Evolutionary conservation across 1,140 invertebrate genomes (phyloP).

Genomic region (Bombus polaris): DNA sequence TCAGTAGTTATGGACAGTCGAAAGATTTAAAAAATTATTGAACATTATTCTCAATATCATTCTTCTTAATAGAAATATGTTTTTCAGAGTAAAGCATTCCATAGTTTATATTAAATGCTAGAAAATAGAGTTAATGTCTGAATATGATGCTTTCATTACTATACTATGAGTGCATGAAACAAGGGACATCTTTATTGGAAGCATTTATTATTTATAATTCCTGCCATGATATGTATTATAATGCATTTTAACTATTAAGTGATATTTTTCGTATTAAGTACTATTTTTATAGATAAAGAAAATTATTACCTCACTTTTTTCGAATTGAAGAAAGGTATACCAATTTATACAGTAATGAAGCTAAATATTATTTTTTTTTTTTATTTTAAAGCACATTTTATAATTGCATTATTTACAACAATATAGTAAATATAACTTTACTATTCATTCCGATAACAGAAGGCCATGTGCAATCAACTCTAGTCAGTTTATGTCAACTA

Average conservation of each 20-base stretch:
- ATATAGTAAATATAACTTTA: not conserved
- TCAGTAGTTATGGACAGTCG: not conserved
- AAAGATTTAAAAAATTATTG: not conserved
- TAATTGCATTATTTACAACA: not conserved
- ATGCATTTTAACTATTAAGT: not conserved
- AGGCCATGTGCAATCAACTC: constrained; percentile 10
- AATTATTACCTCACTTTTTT: not conserved
- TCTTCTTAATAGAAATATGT: constrained; percentile 9
- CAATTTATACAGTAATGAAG: not conserved
- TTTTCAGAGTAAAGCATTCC: constrained; percentile 28
- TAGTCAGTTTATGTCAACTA: constrained; percentile 31
- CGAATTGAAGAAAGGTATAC: not conserved
- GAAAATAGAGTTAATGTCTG: not conserved
- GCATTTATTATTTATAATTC: constrained; percentile 13
- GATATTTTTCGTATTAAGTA: not conserved
- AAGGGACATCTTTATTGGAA: not conserved
- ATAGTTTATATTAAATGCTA: constrained; percentile 3
- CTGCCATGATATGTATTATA: constrained; percentile 31
- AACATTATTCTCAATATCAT: constrained; percentile 6
- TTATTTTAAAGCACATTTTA: not conserved
- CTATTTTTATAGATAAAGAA: not conserved
- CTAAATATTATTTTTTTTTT: not conserved
- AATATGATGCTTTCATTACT: not conserved
- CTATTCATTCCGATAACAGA: not conserved
- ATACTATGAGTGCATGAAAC: not conserved